A percentile compares a stretch with the other conserved stretches of the same genome.
Evolutionary conservation across 2,113 vertebrate species (phyloP).

Genomic region (Lepus europaeus): DNA sequence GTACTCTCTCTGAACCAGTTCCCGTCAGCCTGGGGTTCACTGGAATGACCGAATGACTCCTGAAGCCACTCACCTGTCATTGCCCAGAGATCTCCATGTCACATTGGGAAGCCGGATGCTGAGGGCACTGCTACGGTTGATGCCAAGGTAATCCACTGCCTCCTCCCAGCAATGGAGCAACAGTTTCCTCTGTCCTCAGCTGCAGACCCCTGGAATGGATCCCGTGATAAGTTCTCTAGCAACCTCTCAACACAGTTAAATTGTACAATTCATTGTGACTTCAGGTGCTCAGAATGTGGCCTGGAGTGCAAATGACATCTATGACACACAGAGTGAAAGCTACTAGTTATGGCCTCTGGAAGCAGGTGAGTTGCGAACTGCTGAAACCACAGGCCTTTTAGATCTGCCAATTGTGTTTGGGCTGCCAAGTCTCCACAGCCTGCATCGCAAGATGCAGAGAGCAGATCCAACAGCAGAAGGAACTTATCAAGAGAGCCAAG

Average conservation of each 20-base stretch:
- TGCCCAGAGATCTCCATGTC: neutral
- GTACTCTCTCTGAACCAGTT: neutral
- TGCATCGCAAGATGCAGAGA: neutral
- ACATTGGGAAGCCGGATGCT: neutral
- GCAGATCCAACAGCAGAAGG: constrained; percentile 23
- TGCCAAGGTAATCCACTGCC: neutral
- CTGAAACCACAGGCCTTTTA: neutral
- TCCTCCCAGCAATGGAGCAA: neutral
- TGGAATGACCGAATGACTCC: neutral
- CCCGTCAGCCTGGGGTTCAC: neutral
- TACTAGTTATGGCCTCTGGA: neutral
- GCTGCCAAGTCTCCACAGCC: neutral
- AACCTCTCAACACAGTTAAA: neutral
- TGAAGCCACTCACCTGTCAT: neutral
- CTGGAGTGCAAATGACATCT: neutral
- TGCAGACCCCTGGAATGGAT: neutral
- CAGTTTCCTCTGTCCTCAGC: neutral
- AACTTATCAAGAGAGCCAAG: neutral
- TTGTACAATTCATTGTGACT: neutral
- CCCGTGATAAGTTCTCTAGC: neutral
- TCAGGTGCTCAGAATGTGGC: neutral
- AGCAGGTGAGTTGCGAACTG: neutral
- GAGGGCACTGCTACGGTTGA: neutral
- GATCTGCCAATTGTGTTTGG: neutral
- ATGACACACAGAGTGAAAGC: neutral